These are phyloP conservation scores for Zootermopsis nevadensis DNA, from an alignment of 2,888 invertebrate genomes.

Conservation along the genomic window DNA sequence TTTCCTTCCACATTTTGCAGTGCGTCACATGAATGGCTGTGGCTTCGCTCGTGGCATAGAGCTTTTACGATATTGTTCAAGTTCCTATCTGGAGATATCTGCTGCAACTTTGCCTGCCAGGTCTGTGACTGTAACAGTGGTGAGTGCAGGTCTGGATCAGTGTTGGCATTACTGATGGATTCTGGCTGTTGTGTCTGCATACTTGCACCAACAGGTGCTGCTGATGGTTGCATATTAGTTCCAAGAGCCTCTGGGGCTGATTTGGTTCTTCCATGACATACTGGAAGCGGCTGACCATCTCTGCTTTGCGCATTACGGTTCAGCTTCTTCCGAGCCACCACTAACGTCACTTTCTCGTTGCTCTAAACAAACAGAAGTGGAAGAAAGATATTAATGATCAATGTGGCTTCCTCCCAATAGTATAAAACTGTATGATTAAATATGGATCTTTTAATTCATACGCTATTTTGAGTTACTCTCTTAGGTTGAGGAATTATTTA, in stretches of 20 bases:
- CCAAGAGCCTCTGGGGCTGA: constrained; percentile 55
- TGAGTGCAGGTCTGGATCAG: neutral
- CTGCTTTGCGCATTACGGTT: constrained; percentile 43
- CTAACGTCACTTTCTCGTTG: constrained; percentile 54
- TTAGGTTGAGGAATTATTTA: too few species aligned
- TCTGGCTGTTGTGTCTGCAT: neutral
- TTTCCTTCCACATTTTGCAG: constrained; percentile 26
- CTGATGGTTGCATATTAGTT: constrained; percentile 6
- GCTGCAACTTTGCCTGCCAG: constrained; percentile 30
- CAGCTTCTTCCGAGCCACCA: constrained; percentile 53
- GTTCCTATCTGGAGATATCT: constrained; percentile 45
- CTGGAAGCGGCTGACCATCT: constrained; percentile 48
- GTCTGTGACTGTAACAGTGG: constrained; percentile 20
- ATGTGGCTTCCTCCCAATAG: neutral
- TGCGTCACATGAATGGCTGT: constrained; percentile 48
- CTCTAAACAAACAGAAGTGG: constrained; percentile 48
- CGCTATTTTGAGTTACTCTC: too few species aligned
- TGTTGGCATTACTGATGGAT: neutral
- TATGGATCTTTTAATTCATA: too few species aligned
- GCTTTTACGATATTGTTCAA: constrained; percentile 41
- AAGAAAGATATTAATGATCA: neutral
- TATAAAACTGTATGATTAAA: too few species aligned
- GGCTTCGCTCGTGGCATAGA: constrained; percentile 31
- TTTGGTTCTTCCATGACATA: constrained; percentile 55
- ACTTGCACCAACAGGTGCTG: constrained; percentile 10